These are phyloP conservation scores for Boloria euphrosyne DNA, from an alignment of 2,888 invertebrate species.

Conservation along the genomic window DNA sequence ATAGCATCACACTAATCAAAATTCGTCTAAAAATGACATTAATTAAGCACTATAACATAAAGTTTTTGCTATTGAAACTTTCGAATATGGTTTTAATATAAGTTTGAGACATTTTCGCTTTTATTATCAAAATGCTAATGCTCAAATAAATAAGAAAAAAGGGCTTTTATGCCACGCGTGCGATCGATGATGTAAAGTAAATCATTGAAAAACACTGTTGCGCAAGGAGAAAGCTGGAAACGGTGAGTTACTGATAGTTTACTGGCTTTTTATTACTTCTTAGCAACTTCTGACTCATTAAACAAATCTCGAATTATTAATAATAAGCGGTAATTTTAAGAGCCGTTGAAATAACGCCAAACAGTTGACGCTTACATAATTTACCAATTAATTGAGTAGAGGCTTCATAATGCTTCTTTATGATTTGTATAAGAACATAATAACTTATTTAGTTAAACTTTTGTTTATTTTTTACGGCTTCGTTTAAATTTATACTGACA, in stretches of 20 bases:
- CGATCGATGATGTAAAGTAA: slow-evolving; percentile 57
- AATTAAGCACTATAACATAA: no score
- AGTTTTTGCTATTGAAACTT: no score
- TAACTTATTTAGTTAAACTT: slow-evolving; percentile 25
- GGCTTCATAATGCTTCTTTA: slow-evolving; percentile 7
- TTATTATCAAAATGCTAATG: no score
- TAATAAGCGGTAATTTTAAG: slow-evolving; percentile 9
- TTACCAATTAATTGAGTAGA: not conserved
- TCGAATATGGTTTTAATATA: no score
- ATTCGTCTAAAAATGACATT: no score
- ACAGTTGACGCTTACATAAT: slow-evolving; percentile 11
- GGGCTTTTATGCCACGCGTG: slow-evolving; percentile 28
- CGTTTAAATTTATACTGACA: slow-evolving; percentile 31
- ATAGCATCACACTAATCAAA: not conserved
- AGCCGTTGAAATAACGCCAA: slow-evolving; percentile 10
- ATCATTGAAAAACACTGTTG: slow-evolving; percentile 60
- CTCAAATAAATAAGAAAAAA: not conserved
- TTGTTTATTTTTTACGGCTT: slow-evolving; percentile 24
- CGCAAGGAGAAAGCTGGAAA: slow-evolving; percentile 71
- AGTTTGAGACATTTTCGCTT: no score
- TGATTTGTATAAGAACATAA: slow-evolving; percentile 17
- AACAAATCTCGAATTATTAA: slow-evolving; percentile 17
- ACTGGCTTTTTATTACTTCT: slow-evolving; percentile 42
- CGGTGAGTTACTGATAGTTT: slow-evolving; percentile 59
- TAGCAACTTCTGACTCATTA: slow-evolving; percentile 30